Evolutionary conservation across 2,797 vertebrate species (phyloP).

Genomic region (Mormyrus hasselquistii): DNA sequence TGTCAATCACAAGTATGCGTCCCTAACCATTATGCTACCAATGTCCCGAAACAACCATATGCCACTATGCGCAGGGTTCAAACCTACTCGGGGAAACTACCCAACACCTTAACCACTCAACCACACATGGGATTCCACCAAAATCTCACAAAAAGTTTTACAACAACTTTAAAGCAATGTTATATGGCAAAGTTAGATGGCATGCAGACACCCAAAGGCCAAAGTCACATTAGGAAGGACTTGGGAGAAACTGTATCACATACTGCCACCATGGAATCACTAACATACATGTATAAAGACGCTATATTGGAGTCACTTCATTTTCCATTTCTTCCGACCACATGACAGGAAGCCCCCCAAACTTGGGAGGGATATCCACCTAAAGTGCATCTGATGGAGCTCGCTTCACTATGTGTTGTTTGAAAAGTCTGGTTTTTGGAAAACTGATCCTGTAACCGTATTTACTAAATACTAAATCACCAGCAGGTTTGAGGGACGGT

Average conservation of each 20-base stretch:
- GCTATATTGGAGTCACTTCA: not conserved
- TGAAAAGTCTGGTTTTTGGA: not conserved
- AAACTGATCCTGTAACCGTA: not conserved
- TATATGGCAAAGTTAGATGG: not conserved
- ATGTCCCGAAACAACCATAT: not conserved
- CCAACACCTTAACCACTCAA: not conserved
- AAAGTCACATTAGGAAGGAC: not conserved
- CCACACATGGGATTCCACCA: not conserved
- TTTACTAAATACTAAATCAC: not conserved
- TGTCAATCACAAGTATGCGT: not conserved
- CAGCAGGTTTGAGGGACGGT: not conserved
- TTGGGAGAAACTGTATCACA: not conserved
- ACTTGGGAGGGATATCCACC: not conserved
- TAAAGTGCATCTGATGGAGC: not conserved
- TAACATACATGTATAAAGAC: not conserved
- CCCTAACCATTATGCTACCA: not conserved
- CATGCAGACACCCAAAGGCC: not conserved
- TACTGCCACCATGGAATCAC: not conserved
- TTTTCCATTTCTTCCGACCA: not conserved
- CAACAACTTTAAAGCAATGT: not conserved
- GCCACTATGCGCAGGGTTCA: not conserved
- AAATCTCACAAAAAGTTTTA: not conserved
- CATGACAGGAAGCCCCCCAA: not conserved
- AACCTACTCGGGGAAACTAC: not conserved
- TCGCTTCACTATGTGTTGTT: not conserved